These are phyloP conservation scores for Stenolophus ochropezus DNA, from an alignment of 2,888 invertebrate species.

Conservation along the genomic window DNA sequence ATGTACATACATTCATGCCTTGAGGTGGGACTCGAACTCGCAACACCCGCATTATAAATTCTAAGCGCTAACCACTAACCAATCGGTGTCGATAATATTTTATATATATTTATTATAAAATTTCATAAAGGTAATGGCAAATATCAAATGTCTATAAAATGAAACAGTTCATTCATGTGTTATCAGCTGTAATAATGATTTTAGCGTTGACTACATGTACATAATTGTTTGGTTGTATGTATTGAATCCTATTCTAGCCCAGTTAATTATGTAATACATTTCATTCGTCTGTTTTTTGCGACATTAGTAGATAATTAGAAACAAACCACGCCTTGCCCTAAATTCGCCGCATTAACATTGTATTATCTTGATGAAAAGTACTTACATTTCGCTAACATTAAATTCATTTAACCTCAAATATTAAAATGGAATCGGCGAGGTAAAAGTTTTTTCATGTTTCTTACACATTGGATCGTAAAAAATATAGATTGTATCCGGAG, in stretches of 20 bases:
- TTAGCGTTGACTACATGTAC: too few species aligned
- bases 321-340: conserved; percentile 12
- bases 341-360: neutral
- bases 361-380: conserved; percentile 22
- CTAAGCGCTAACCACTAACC: too few species aligned
- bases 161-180: too few species aligned
- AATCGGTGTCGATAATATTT: too few species aligned
- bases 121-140: too few species aligned
- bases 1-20: too few species aligned
- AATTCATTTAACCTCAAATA: neutral
- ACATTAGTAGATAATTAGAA: conserved; percentile 14
- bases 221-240: neutral
- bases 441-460: conserved; percentile 12
- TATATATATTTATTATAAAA: too few species aligned
- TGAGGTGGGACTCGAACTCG: too few species aligned
- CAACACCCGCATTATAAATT: too few species aligned
- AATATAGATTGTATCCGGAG: neutral
- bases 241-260: neutral
- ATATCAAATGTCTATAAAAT: too few species aligned
- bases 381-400: neutral
- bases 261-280: neutral
- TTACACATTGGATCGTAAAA: neutral
- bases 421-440: neutral
- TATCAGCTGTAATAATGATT: too few species aligned
- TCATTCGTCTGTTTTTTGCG: neutral